Percentiles rank a stretch among this genome's conserved stretches.
These are phyloP conservation scores for Vannuccia rotundouncinata DNA, from an alignment of 2,888 invertebrate genomes.

Conservation along the genomic window DNA sequence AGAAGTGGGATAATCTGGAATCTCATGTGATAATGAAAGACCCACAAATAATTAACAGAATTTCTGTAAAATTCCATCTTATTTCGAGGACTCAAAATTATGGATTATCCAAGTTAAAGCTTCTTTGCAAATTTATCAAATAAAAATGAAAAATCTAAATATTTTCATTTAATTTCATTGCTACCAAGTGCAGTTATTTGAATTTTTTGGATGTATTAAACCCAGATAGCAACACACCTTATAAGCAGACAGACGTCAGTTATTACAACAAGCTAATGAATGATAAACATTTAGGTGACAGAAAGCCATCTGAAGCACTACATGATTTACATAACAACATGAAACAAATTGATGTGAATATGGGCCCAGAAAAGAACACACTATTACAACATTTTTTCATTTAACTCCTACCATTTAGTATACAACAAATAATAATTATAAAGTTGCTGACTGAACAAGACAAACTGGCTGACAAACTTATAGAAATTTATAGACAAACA, in stretches of 20 bases:
- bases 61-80: background rate
- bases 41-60: background rate
- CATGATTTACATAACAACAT: background rate
- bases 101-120: background rate
- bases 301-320: background rate
- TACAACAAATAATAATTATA: background rate
- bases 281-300: background rate
- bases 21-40: background rate
- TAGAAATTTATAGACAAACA: background rate
- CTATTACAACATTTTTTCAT: background rate
- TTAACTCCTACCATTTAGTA: background rate
- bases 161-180: background rate
- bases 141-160: background rate
- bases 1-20: background rate
- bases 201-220: background rate
- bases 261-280: background rate
- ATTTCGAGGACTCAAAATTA: background rate
- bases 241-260: background rate
- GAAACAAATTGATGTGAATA: background rate
- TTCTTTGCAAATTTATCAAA: background rate
- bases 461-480: background rate
- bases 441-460: background rate
- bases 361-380: background rate
- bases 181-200: background rate
- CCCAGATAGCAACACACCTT: background rate